Evolutionary conservation across 2,888 invertebrate genomes (phyloP), one percentile per base, ranked within the genome.

Genomic region (Desoria tigrina): DNA sequence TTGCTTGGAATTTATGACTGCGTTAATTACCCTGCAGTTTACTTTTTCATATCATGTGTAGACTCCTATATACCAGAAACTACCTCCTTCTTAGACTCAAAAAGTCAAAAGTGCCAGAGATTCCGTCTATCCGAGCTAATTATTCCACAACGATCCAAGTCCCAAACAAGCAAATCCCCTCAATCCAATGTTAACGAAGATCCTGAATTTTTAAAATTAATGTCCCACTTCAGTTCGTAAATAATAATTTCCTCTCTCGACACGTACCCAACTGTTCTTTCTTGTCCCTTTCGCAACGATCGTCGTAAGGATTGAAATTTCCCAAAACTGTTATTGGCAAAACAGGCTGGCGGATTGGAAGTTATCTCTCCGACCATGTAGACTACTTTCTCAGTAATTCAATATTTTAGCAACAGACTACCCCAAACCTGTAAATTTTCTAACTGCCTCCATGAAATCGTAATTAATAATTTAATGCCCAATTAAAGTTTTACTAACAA

Each of bases 1-100:
- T 71, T 68, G 65, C 57, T 67, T 64, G 68, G 68, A 71, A 74
- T 74, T 74, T 74, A 74, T 68, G 72, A 68, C 74, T 72, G 65
- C 65, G 67, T 72, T 74, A 74, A 74, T 74, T 74, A 72, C 72
- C 68, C 71, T 45, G 23, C 45, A 49, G 9, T 57, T 57, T 28
- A 28, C 27, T 39, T 14, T 57, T 57, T 37, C 45, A 45, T 51
- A 6, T 51, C 7, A 51, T 51, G 51, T 51, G 51, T 51, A 9
- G 7, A 45, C 45, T 9, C n/a, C 16, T 9, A 32, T 32, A 32
- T 45, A n/a, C n/a, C 16, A 6, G 16, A 39, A 45, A 16, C 45
- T 16, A 16, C 45, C 21, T 21, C 45, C 51, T 16, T 24, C 51
- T 26, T 51, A 51, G 24, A 7, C 26, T 26, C 51, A 21, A 24